Percentiles rank a stretch among this genome's conserved stretches.
phyloP scores from a whole-genome alignment of 1,140 invertebrate genomes.

The Cheumatopsyche charites region DNA sequence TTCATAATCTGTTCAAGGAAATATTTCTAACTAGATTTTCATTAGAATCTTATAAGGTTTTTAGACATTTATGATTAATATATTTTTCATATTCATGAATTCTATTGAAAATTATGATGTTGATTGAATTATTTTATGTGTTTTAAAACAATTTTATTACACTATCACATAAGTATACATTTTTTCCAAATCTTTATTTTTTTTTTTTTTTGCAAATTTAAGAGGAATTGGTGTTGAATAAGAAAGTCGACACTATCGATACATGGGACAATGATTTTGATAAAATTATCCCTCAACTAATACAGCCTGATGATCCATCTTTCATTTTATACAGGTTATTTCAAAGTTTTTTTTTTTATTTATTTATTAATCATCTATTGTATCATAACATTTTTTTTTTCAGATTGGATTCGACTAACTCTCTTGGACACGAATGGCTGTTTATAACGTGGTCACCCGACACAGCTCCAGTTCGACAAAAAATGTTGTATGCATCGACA shows the following conservation, averaged over 20 bases:
- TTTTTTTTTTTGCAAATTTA: conserved; percentile 50
- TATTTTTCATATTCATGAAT: no score
- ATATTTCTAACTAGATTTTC: no score
- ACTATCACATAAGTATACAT: not conserved
- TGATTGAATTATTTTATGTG: no score
- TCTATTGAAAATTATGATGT: no score
- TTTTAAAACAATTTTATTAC: conserved; percentile 33
- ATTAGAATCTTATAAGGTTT: no score
- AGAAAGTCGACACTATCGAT: conserved; percentile 69
- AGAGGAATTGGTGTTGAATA: conserved; percentile 80
- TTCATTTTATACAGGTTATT: conserved; percentile 85
- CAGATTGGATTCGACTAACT: conserved; percentile 80
- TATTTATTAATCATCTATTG: not conserved
- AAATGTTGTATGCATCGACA: conserved; percentile 99
- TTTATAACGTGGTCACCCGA: conserved; percentile 96
- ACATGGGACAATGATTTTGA: conserved; percentile 92
- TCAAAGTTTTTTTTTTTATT: not conserved
- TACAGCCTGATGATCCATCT: conserved; percentile 89
- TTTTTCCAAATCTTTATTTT: conserved; percentile 38
- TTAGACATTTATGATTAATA: no score
- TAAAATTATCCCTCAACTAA: conserved; percentile 73
- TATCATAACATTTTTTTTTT: conserved; percentile 39
- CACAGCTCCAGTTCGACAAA: conserved; percentile 85
- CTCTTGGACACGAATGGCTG: conserved; percentile 90
- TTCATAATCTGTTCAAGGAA: no score